phyloP scores from a whole-genome alignment of 2,888 invertebrate genomes.

The Celastrina argiolus region DNA sequence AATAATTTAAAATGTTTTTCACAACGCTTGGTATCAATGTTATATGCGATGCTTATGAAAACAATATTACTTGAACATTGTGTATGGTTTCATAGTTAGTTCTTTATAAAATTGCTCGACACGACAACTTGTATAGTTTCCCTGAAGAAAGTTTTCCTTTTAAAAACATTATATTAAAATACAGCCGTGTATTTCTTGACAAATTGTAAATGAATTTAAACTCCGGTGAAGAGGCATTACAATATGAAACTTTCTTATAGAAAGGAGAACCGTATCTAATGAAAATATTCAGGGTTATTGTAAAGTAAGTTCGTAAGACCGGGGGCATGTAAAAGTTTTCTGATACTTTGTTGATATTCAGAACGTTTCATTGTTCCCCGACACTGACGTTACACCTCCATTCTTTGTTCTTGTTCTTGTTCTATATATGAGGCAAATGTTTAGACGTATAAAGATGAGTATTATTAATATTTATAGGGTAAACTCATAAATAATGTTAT shows the following conservation, averaged over 20 bases:
- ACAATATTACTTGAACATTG: not conserved
- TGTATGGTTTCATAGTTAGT: not conserved
- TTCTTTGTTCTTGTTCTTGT: not conserved
- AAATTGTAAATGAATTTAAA: not conserved
- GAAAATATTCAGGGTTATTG: conserved; percentile 5
- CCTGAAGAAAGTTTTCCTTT: not conserved
- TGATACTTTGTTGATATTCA: not conserved
- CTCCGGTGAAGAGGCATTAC: not conserved
- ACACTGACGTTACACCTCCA: not conserved
- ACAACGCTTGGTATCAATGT: no score
- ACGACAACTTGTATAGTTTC: not conserved
- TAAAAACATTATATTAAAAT: not conserved
- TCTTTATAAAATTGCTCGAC: not conserved
- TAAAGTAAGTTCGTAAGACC: not conserved
- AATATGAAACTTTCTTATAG: not conserved
- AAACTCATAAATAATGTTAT: no score
- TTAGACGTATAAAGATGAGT: not conserved
- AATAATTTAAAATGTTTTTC: no score
- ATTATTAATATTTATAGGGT: no score
- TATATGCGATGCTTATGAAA: no score
- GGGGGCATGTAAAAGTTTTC: not conserved
- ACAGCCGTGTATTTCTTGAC: not conserved
- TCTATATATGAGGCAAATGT: not conserved
- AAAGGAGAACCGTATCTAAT: not conserved
- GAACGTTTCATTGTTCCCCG: not conserved